phyloP scores from a whole-genome alignment of 1,140 invertebrate genomes.

The Fopius arisanus region DNA sequence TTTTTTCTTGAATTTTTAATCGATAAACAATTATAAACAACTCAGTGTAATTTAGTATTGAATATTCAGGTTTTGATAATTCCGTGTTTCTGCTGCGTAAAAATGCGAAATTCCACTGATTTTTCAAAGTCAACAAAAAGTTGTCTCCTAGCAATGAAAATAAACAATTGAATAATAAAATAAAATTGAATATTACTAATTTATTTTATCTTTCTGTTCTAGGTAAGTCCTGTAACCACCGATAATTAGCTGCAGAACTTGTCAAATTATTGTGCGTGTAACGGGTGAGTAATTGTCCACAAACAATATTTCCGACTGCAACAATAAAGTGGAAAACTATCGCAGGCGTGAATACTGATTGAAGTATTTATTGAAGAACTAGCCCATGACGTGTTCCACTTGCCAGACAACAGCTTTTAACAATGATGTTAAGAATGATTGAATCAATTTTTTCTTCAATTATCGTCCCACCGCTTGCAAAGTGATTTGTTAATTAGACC shows the following conservation, averaged over 20 bases:
- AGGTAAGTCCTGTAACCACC: neutral
- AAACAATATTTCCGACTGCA: neutral
- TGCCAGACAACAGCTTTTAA: neutral
- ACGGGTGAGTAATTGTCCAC: neutral
- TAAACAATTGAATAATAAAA: neutral
- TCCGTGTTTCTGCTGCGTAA: no score
- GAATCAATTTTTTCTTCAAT: neutral
- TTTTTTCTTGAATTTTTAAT: no score
- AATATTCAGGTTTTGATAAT: no score
- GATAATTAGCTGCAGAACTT: neutral
- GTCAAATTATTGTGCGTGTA: neutral
- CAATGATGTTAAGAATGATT: neutral
- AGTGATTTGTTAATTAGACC: neutral
- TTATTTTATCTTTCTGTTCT: neutral
- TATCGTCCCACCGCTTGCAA: neutral
- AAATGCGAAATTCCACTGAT: no score
- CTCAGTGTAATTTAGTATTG: no score
- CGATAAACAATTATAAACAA: no score
- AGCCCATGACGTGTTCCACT: neutral
- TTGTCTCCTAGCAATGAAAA: no score
- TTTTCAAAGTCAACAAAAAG: no score
- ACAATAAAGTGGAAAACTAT: neutral
- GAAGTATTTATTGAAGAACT: neutral
- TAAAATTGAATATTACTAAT: neutral
- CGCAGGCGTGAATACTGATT: neutral